A percentile compares a stretch with the other conserved stretches of the same genome.
These are phyloP conservation scores for Phyllostomus hastatus DNA, from an alignment of 2,113 vertebrate species.

Conservation along the genomic window DNA sequence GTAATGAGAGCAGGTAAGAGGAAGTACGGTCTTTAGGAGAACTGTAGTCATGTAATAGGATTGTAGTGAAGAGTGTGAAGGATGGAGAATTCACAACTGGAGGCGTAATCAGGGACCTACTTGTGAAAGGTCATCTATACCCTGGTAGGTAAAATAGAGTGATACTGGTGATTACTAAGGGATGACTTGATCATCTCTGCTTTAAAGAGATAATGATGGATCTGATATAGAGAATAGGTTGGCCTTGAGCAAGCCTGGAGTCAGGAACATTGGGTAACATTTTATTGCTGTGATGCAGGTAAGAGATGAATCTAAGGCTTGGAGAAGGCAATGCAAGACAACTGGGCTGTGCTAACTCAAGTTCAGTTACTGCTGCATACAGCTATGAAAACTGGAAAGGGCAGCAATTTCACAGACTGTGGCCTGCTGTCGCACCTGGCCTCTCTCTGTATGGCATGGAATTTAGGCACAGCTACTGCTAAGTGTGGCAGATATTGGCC, in stretches of 20 bases:
- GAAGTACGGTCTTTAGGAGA: neutral
- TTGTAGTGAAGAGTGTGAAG: neutral
- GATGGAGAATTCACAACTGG: neutral
- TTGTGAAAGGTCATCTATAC: neutral
- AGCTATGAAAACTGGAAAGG: neutral
- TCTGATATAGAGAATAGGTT: neutral
- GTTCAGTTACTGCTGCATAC: neutral
- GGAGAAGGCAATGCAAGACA: neutral
- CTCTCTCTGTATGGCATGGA: neutral
- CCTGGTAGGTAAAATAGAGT: neutral
- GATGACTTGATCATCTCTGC: neutral
- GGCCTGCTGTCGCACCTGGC: slow-evolving; percentile 33
- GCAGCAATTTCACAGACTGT: neutral
- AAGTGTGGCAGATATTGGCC: no score
- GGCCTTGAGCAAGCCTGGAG: neutral
- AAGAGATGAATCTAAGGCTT: neutral
- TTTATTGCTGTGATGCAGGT: neutral
- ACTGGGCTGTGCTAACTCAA: neutral
- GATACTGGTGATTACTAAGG: neutral
- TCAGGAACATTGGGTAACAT: neutral
- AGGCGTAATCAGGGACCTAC: neutral
- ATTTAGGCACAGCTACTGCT: slow-evolving; percentile 45
- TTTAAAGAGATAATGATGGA: neutral
- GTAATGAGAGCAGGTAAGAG: neutral
- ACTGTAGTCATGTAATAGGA: neutral